phyloP scores from a whole-genome alignment of 2,797 vertebrate genomes.

The Halcyon chelicuti region DNA sequence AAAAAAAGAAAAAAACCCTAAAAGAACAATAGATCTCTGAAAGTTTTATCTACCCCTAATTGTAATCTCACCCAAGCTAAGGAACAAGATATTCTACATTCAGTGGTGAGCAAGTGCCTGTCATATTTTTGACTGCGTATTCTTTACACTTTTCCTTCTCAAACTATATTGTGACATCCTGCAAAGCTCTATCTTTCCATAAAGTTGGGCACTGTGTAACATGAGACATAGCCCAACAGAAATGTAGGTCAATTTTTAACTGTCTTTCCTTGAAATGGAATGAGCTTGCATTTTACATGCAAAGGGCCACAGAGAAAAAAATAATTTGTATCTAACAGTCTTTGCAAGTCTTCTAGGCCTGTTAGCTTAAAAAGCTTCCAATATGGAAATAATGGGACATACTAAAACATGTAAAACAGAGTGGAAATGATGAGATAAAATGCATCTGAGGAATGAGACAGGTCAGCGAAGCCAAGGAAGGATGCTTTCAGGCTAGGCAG shows the following conservation, averaged over 20 bases:
- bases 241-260: conserved; percentile 66
- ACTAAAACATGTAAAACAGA: neutral
- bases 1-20: neutral
- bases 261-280: conserved; percentile 5
- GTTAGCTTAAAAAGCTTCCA: conserved; percentile 9
- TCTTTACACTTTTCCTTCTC: neutral
- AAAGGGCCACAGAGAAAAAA: conserved; percentile 11
- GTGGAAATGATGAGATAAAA: conserved; percentile 29
- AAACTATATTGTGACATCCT: neutral
- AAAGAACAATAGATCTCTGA: conserved; percentile 31
- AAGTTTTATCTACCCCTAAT: neutral
- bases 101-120: neutral
- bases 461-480: neutral
- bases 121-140: neutral
- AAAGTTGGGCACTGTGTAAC: conserved; percentile 14
- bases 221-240: neutral
- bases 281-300: conserved; percentile 12
- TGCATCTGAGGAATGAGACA: neutral
- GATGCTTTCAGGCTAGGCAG: neutral
- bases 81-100: conserved; percentile 4
- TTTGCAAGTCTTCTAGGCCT: neutral
- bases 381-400: conserved; percentile 22
- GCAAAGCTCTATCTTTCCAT: neutral
- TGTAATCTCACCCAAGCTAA: conserved; percentile 27
- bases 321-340: neutral